Evolutionary conservation across 2,113 vertebrate species (phyloP).

Genomic region (Microcebus tavaratra): DNA sequence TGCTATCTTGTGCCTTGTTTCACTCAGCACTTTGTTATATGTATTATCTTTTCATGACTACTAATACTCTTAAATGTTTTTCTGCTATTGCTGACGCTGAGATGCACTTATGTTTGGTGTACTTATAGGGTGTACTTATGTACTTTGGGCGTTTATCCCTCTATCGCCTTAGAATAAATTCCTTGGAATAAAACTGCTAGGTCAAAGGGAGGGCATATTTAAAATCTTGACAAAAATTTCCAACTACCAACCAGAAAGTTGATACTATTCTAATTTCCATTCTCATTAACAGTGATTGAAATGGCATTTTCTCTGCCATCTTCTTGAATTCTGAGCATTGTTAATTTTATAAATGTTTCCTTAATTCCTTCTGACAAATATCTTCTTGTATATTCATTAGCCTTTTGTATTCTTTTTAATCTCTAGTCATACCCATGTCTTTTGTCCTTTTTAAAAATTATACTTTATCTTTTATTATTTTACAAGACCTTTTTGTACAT

Average conservation of each 20-base stretch:
- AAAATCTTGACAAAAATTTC: constrained; percentile 10
- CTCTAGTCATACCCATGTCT: background rate
- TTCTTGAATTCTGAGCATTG: background rate
- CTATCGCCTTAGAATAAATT: background rate
- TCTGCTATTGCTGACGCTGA: background rate
- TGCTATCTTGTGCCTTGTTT: background rate
- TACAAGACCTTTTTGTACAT: background rate
- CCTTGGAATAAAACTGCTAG: background rate
- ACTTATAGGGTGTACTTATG: background rate
- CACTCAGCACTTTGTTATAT: background rate
- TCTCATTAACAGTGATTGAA: background rate
- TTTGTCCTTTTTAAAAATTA: background rate
- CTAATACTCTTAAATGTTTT: background rate
- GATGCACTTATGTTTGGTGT: background rate
- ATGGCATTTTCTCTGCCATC: background rate
- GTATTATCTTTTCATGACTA: background rate
- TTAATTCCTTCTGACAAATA: background rate
- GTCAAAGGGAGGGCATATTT: background rate
- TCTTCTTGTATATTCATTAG: background rate
- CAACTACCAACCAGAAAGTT: background rate
- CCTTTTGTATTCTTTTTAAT: background rate
- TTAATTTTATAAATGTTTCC: background rate
- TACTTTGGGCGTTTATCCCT: background rate
- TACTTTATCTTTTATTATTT: background rate
- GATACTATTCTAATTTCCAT: background rate